These are phyloP conservation scores for Hypolimnas misippus DNA, from an alignment of 2,888 invertebrate genomes.

Conservation along the genomic window DNA sequence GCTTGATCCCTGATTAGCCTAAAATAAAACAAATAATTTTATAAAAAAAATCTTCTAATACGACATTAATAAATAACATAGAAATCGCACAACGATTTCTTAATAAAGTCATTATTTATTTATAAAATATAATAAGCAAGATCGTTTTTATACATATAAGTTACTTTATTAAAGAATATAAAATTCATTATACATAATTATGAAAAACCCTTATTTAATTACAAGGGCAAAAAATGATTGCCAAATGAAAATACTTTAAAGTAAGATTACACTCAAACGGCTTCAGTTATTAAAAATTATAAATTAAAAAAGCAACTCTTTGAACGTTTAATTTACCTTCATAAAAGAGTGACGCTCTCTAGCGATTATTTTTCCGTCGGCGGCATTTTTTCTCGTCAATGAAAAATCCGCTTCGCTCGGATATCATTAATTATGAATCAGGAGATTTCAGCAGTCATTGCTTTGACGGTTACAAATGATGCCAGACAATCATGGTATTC, in stretches of 20 bases:
- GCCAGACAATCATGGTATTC: slow-evolving; percentile 36
- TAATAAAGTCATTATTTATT: no score
- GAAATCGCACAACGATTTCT: no score
- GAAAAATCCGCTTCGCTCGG: slow-evolving; percentile 75
- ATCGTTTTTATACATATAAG: no score
- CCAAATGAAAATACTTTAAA: not conserved
- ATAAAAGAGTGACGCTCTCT: slow-evolving; percentile 72
- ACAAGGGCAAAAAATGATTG: not conserved
- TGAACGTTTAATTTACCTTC: slow-evolving; percentile 52
- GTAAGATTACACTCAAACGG: not conserved
- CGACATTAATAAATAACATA: no score
- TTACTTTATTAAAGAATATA: no score
- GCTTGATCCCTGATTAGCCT: no score
- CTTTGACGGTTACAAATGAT: slow-evolving; percentile 66
- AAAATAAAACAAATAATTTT: no score
- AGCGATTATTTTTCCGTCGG: slow-evolving; percentile 71
- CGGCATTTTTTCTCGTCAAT: slow-evolving; percentile 67
- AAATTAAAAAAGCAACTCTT: slow-evolving; percentile 24
- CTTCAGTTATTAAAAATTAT: slow-evolving; percentile 10
- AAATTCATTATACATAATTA: no score
- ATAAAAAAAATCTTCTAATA: no score
- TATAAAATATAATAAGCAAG: no score
- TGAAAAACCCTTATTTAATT: no score
- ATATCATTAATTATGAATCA: slow-evolving; percentile 82
- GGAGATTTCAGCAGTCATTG: slow-evolving; percentile 58